A percentile compares a stretch with the other conserved stretches of the same genome.
Conservation (phyloP, 2,113 vertebrate genomes). For the Copsychus sechellarum region DNA sequence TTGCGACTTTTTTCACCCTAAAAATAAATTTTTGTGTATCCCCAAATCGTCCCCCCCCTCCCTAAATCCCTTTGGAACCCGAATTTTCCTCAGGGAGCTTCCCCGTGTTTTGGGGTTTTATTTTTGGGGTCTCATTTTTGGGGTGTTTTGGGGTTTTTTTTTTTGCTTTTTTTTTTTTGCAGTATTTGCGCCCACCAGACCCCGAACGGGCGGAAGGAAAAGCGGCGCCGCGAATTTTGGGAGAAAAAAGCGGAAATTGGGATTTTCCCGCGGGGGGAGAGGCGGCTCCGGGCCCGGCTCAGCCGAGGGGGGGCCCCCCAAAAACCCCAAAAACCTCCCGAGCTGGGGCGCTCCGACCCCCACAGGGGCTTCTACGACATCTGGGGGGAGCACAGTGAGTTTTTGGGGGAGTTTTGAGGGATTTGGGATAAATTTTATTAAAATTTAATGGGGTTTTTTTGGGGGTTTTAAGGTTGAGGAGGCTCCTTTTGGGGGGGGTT, state of each 20-base stretch:
- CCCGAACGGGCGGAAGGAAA: background rate
- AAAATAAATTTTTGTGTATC: too few relatives aligned
- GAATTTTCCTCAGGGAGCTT: too few relatives aligned
- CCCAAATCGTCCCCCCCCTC: too few relatives aligned
- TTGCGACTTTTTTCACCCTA: too few relatives aligned
- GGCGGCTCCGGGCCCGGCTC: background rate
- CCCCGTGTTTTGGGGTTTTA: too few relatives aligned
- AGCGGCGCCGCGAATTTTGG: background rate
- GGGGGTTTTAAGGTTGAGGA: too few relatives aligned
- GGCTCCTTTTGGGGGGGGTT: too few relatives aligned
- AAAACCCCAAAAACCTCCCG: background rate
- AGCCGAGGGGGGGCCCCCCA: background rate
- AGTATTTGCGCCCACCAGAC: background rate
- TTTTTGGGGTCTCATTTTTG: too few relatives aligned
- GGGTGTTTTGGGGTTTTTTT: background rate
- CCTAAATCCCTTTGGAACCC: too few relatives aligned
- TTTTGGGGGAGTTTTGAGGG: too few relatives aligned
- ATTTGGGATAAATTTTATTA: too few relatives aligned
- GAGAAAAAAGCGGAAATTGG: background rate
- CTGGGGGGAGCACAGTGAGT: background rate
- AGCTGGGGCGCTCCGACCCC: background rate
- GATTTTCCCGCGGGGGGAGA: background rate
- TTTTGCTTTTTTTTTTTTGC: too few relatives aligned
- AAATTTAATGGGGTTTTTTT: background rate
- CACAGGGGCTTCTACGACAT: background rate